Conservation (phyloP, 2,113 vertebrate genomes). For the Megaleporinus macrocephalus region DNA sequence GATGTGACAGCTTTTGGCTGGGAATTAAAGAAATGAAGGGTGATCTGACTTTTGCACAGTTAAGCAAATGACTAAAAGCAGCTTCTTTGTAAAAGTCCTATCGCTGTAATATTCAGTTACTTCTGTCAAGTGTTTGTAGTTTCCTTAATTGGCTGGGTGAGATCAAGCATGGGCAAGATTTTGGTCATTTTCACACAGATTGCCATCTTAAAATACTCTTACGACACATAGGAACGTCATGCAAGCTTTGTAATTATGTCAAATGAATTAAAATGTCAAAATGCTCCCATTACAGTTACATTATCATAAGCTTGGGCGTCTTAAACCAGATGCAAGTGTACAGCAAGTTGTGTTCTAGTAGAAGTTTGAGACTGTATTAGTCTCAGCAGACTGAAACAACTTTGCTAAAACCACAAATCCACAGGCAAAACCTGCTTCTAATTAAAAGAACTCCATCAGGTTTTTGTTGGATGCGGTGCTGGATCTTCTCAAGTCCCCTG, state of each 20-base stretch:
- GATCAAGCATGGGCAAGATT: not conserved
- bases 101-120: not conserved
- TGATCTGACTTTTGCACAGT: no score
- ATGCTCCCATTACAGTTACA: no score
- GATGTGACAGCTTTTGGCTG: no score
- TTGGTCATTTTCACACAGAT: no score
- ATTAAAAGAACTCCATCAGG: slow-evolving; percentile 62
- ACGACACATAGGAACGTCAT: no score
- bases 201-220: no score
- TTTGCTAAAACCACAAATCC: slow-evolving; percentile 27
- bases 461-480: slow-evolving; percentile 66
- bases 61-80: not conserved
- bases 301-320: no score
- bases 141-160: slow-evolving; percentile 42
- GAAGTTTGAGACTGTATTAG: not conserved
- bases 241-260: no score
- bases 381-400: slow-evolving; percentile 13
- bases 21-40: no score
- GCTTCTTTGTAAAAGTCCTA: not conserved
- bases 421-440: slow-evolving; percentile 39
- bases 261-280: no score
- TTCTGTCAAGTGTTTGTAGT: not conserved
- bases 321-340: no score
- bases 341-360: not conserved
- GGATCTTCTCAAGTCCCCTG: slow-evolving; percentile 56